These are phyloP conservation scores for Leptinotarsa texana DNA, from an alignment of 1,140 invertebrate species.

Conservation along the genomic window DNA sequence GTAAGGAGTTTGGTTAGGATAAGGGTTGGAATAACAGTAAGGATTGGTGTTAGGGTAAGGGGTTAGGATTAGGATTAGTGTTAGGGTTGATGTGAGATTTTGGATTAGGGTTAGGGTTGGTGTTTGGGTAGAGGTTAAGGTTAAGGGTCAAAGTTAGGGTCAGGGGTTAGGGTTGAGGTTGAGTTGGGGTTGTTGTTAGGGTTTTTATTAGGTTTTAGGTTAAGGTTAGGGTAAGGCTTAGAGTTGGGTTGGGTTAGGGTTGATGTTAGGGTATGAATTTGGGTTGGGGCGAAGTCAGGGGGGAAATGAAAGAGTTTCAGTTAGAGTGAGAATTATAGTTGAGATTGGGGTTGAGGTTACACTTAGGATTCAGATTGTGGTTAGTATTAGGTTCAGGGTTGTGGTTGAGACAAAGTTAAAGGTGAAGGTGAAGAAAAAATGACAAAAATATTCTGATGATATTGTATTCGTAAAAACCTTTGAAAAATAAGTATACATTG, in stretches of 20 bases:
- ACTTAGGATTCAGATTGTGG: background rate
- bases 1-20: background rate
- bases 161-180: background rate
- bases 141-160: background rate
- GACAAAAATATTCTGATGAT: too few species aligned
- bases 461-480: too few species aligned
- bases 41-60: background rate
- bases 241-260: background rate
- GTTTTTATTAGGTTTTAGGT: background rate
- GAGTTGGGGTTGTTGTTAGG: background rate
- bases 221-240: background rate
- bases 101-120: background rate
- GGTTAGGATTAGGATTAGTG: background rate
- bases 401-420: background rate
- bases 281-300: background rate
- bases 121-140: background rate
- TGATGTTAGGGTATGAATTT: background rate
- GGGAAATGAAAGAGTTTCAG: background rate
- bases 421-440: too few species aligned
- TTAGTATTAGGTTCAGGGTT: background rate
- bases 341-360: background rate
- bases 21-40: background rate
- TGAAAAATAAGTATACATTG: too few species aligned
- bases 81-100: background rate
- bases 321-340: background rate